Evolutionary conservation across 2,888 invertebrate species (phyloP), one percentile per base, ranked within the genome.

Genomic region (Pachymerium ferrugineum): DNA sequence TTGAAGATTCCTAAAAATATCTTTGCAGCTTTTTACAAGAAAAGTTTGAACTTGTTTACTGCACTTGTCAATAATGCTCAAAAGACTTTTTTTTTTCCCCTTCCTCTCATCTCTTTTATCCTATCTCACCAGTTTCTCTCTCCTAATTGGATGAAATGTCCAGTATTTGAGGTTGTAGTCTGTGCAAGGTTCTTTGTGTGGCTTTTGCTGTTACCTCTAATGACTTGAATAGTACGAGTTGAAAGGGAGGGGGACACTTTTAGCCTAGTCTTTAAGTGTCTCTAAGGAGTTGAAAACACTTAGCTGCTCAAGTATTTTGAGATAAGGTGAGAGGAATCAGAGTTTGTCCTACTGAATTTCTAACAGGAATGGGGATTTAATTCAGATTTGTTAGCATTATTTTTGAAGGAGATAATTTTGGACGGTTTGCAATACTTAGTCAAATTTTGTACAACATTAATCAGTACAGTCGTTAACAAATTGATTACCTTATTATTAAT

Each of bases 151-250:
- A 47, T 47, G 47, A 47, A 47, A 47, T 22, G 47, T 47, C 22
- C 19, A 47, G 47, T 47, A 47, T 47, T 47, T 47, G 47, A 47
- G 47, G 47, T 47, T 47, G 16, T 47, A 5, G 16, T 22, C 16
- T 14, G 6, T 19, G 19, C 19, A 47, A 47, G 22, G 47, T 16
- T 47, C 47, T 47, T 47, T 47, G 47, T 47, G 47, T 47, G 47
- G 47, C 47, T 47, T 47, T 47, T 47, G 47, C 47, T 16, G 47
- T 47, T 47, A 47, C 47, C 47, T 47, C 47, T 47, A 47, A 47
- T 47, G 47, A 47, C 47, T 47, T 47, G 47, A 47, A 47, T 47
- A 47, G 47, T 47, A 16, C 19, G 19, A 19, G 47, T 47, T 47
- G 47, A 47, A 47, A 47, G 47, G 47, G 22, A 16, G 47, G n/a